phyloP scores from a whole-genome alignment of 2,113 vertebrate genomes.

The Leuciscus idus region DNA sequence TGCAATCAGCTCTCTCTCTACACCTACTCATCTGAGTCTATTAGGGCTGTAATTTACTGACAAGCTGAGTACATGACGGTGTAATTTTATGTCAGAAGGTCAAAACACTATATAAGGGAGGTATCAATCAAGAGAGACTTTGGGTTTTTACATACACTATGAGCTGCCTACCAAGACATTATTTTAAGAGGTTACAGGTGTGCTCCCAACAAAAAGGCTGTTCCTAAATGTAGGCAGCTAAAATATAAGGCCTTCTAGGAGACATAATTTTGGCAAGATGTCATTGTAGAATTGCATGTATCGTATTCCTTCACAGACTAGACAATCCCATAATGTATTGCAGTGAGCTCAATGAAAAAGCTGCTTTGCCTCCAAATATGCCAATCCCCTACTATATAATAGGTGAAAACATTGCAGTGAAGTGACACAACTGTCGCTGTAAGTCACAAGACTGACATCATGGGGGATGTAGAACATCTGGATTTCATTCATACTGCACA shows the following conservation, averaged over 20 bases:
- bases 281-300: not conserved
- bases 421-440: too few species aligned
- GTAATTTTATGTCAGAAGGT: conserved; percentile 30
- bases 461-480: too few species aligned
- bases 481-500: not conserved
- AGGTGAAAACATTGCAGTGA: not conserved
- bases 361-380: not conserved
- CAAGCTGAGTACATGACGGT: conserved; percentile 20
- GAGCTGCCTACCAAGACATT: not conserved
- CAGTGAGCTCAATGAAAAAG: not conserved
- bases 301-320: not conserved
- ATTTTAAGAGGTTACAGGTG: not conserved
- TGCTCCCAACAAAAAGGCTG: not conserved
- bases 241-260: not conserved
- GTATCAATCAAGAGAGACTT: conserved; percentile 5
- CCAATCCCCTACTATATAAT: not conserved
- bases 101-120: conserved; percentile 8
- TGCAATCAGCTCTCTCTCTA: not conserved
- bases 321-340: not conserved
- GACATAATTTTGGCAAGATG: not conserved
- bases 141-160: not conserved
- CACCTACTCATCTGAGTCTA: conserved; percentile 18
- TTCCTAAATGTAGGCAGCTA: not conserved
- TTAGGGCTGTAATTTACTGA: conserved; percentile 30
- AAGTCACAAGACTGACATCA: too few species aligned